Percentiles rank a stretch among this genome's conserved stretches.
Conservation (phyloP, 2,888 invertebrate genomes). For the Tetheella fluctuosa region DNA sequence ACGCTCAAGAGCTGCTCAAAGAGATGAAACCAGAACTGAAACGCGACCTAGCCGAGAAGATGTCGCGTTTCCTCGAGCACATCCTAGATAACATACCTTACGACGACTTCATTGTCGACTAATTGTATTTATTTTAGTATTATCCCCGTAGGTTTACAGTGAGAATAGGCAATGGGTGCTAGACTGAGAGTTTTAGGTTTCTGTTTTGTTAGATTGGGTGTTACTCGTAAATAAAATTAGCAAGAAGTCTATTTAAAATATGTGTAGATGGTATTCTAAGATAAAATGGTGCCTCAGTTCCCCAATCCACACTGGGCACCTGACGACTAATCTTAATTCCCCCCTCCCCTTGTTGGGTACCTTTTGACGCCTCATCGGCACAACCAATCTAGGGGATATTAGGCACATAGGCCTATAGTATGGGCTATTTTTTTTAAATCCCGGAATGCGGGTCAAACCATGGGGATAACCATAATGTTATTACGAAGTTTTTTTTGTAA, state of each 20-base stretch:
- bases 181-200: slow-evolving; percentile 2
- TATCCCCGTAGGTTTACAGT: slow-evolving; percentile 5
- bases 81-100: slow-evolving; percentile 90
- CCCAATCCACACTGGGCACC: too few relatives aligned
- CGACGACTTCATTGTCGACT: slow-evolving; percentile 88
- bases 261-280: too few relatives aligned
- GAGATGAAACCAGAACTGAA: slow-evolving; percentile 95
- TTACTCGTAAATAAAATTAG: not conserved
- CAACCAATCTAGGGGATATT: too few relatives aligned
- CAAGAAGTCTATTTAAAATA: not conserved
- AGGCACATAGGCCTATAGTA: too few relatives aligned
- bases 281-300: too few relatives aligned
- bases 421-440: too few relatives aligned
- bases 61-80: slow-evolving; percentile 90
- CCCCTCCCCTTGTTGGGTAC: too few relatives aligned
- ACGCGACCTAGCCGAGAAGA: slow-evolving; percentile 89
- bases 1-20: slow-evolving; percentile 91
- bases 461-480: too few relatives aligned
- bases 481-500: too few relatives aligned
- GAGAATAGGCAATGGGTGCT: slow-evolving; percentile 4
- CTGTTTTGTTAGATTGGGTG: not conserved
- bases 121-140: slow-evolving; percentile 24
- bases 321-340: too few relatives aligned
- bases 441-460: too few relatives aligned
- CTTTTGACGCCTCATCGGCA: too few relatives aligned